Conservation (phyloP, 2,888 invertebrate species). For the Kuschelorhynchus macadamiae region DNA sequence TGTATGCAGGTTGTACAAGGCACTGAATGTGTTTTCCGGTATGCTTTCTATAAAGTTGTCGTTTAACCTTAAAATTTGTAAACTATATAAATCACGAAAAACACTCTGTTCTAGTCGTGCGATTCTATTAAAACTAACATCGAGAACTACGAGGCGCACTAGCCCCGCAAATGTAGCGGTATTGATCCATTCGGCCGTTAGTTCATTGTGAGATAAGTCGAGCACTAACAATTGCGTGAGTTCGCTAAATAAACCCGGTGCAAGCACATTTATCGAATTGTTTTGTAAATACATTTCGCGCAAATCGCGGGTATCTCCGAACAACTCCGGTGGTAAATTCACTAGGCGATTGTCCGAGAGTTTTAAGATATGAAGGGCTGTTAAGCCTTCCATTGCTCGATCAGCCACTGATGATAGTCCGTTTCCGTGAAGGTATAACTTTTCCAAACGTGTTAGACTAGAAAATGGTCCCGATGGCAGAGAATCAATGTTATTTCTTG, state of each 20-base stretch:
- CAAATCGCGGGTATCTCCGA: constrained; percentile 82
- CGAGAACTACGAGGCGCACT: constrained; percentile 82
- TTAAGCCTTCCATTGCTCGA: constrained; percentile 82
- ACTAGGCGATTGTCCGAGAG: constrained; percentile 86
- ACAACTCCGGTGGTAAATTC: constrained; percentile 85
- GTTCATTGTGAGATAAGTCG: constrained; percentile 84
- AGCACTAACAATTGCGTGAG: constrained; percentile 81
- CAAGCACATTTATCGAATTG: constrained; percentile 85
- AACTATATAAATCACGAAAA: constrained; percentile 83
- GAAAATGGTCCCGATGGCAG: constrained; percentile 81
- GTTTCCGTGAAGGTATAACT: constrained; percentile 83
- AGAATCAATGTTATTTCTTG: constrained; percentile 83
- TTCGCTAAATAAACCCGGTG: constrained; percentile 84
- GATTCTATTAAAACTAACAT: constrained; percentile 83
- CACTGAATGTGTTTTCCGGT: constrained; percentile 84
- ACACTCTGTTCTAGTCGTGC: constrained; percentile 82
- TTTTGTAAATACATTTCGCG: constrained; percentile 87
- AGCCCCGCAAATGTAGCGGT: constrained; percentile 85
- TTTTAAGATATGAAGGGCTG: constrained; percentile 80
- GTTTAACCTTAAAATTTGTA: constrained; percentile 85
- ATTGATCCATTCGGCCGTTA: constrained; percentile 87
- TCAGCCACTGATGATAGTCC: constrained; percentile 83
- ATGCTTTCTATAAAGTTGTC: constrained; percentile 84
- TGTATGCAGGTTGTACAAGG: constrained; percentile 84
- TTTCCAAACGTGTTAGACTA: constrained; percentile 79